Percentiles rank a stretch among this genome's conserved stretches.
phyloP scores from a whole-genome alignment of 2,888 invertebrate species.

The Diaprepes abbreviatus region DNA sequence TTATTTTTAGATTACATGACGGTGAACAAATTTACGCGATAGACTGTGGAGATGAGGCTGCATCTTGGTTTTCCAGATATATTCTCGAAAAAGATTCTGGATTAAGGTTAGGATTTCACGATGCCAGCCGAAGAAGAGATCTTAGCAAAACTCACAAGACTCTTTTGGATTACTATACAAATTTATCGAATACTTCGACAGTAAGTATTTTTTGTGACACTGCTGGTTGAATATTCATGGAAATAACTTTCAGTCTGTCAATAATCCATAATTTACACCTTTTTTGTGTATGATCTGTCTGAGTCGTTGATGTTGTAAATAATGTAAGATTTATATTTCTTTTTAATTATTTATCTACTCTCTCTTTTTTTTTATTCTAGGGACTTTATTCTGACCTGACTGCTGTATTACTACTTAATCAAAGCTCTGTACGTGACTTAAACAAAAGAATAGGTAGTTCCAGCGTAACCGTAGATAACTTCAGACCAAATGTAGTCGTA shows the following conservation, averaged over 20 bases:
- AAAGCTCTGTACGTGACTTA: slow-evolving; percentile 70
- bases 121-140: slow-evolving; percentile 56
- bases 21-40: slow-evolving; percentile 67
- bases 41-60: slow-evolving; percentile 76
- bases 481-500: slow-evolving; percentile 73
- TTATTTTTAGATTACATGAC: slow-evolving; percentile 51
- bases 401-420: slow-evolving; percentile 70
- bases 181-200: slow-evolving; percentile 58
- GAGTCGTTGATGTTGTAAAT: too few relatives aligned
- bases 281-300: too few relatives aligned
- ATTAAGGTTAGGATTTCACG: slow-evolving; percentile 63
- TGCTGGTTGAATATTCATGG: too few relatives aligned
- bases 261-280: too few relatives aligned
- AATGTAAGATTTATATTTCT: too few relatives aligned
- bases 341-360: too few relatives aligned
- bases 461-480: slow-evolving; percentile 67
- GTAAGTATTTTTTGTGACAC: too few relatives aligned
- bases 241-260: too few relatives aligned
- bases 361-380: slow-evolving; percentile 56
- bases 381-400: slow-evolving; percentile 71
- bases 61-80: slow-evolving; percentile 73
- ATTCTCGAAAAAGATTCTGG: slow-evolving; percentile 60
- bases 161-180: slow-evolving; percentile 57
- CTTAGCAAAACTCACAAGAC: slow-evolving; percentile 56
- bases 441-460: slow-evolving; percentile 66